A percentile compares a stretch with the other conserved stretches of the same genome.
phyloP scores from a whole-genome alignment of 2,113 vertebrate genomes.

The Helogale parvula region DNA sequence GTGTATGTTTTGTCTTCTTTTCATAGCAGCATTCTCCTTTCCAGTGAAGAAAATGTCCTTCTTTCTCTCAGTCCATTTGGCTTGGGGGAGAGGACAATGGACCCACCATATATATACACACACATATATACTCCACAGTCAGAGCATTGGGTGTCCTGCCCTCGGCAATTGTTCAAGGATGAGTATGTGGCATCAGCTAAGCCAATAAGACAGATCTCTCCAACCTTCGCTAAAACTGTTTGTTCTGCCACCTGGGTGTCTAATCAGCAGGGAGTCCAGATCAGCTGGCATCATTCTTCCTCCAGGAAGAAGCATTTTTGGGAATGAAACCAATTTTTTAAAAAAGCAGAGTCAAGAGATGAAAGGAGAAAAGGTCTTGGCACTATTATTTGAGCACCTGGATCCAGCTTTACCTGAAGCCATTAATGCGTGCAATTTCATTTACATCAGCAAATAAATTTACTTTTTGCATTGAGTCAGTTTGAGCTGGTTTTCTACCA shows the following conservation, averaged over 20 bases:
- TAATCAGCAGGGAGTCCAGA: neutral
- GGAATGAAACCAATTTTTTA: neutral
- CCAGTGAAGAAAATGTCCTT: neutral
- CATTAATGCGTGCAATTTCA: neutral
- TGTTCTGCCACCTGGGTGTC: neutral
- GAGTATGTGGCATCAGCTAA: neutral
- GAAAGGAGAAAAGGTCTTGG: neutral
- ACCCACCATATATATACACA: neutral
- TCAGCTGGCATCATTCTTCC: neutral
- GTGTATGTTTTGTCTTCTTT: neutral
- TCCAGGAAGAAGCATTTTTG: neutral
- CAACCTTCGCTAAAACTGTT: neutral
- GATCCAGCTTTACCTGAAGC: slow-evolving; percentile 7
- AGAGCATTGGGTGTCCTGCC: neutral
- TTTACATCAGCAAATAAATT: neutral
- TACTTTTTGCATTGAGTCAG: neutral
- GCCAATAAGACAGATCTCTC: neutral
- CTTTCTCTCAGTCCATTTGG: neutral
- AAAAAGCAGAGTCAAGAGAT: neutral
- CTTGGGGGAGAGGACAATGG: neutral
- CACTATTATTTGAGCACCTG: neutral
- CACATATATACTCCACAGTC: neutral
- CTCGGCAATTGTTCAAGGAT: neutral
- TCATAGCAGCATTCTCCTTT: neutral
- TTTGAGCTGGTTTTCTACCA: neutral